Evolutionary conservation across 2,113 vertebrate genomes (phyloP).

Genomic region (Boleophthalmus pectinirostris): DNA sequence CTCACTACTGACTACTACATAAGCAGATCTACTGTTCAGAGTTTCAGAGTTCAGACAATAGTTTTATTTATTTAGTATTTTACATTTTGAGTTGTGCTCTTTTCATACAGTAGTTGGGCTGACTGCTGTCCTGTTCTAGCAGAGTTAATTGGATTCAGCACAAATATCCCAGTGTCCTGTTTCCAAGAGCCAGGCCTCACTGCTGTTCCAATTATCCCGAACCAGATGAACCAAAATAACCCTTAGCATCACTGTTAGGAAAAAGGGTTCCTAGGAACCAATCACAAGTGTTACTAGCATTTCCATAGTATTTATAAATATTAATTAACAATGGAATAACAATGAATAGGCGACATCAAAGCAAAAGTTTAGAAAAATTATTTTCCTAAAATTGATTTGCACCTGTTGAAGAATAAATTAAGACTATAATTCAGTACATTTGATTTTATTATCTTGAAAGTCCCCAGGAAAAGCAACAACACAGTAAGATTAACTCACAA

Average conservation of each 20-base stretch:
- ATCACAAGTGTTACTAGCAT: not conserved
- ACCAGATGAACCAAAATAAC: not conserved
- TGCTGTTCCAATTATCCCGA: slow-evolving; percentile 16
- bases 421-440: not conserved
- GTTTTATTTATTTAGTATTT: not conserved
- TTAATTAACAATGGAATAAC: not conserved
- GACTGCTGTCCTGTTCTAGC: slow-evolving; percentile 59
- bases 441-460: not conserved
- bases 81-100: slow-evolving; percentile 6
- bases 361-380: not conserved
- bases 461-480: not conserved
- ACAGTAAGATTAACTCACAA: slow-evolving; percentile 15
- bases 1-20: no score
- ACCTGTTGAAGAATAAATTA: no score
- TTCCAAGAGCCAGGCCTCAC: slow-evolving; percentile 21
- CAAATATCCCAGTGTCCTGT: slow-evolving; percentile 67
- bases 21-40: not conserved
- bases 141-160: slow-evolving; percentile 72
- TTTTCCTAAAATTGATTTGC: no score
- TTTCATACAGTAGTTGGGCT: slow-evolving; percentile 60
- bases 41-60: not conserved
- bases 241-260: not conserved
- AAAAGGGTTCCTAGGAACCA: not conserved
- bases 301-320: not conserved
- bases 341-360: not conserved